phyloP scores from a whole-genome alignment of 1,140 invertebrate species.

The Meloidogyne exigua region DNA sequence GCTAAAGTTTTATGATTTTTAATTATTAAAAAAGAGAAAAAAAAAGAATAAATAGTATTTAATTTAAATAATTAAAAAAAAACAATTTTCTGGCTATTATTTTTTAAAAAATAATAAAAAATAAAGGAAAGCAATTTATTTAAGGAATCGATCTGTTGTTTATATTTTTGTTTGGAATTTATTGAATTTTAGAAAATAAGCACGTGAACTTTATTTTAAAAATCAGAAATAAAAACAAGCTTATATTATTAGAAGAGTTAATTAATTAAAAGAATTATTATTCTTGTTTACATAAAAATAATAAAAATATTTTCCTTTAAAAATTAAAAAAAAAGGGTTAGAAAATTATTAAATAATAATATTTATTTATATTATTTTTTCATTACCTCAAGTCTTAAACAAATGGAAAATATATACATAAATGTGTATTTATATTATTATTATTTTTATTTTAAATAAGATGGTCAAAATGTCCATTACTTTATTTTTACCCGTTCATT shows the following conservation, averaged over 20 bases:
- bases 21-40: too few species aligned
- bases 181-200: background rate
- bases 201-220: background rate
- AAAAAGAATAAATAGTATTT: background rate
- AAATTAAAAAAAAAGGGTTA: too few species aligned
- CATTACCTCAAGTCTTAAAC: too few species aligned
- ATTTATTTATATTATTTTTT: too few species aligned
- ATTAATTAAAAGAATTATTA: too few species aligned
- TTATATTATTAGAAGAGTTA: too few species aligned
- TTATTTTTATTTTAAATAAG: too few species aligned
- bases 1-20: too few species aligned
- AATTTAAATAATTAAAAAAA: background rate
- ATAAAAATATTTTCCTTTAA: background rate
- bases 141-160: background rate
- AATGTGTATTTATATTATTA: too few species aligned
- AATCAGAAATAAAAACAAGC: background rate
- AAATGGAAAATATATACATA: too few species aligned
- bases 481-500: background rate
- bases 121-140: background rate
- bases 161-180: conserved; percentile 2
- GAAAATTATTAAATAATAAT: too few species aligned
- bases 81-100: background rate
- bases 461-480: background rate
- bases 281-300: background rate
- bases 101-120: background rate